Evolutionary conservation across 2,113 vertebrate genomes (phyloP).

Genomic region (Aspiorhynchus laticeps): DNA sequence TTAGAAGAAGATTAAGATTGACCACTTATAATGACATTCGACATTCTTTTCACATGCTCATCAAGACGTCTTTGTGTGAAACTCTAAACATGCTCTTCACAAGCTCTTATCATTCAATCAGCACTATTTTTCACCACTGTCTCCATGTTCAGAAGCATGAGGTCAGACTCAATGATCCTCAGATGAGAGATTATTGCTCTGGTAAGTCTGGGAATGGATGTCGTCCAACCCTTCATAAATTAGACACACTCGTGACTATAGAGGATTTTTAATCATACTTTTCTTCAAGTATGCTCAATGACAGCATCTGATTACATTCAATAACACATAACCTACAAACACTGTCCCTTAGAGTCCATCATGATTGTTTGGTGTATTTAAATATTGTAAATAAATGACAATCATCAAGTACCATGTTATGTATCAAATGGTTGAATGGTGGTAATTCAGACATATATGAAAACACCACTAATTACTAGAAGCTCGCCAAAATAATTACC

Average conservation of each 20-base stretch:
- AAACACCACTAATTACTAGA: constrained; percentile 14
- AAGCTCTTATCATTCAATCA: constrained; percentile 22
- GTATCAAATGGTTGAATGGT: neutral
- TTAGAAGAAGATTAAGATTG: neutral
- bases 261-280: constrained; percentile 18
- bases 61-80: neutral
- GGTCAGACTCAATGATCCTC: constrained; percentile 34
- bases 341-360: neutral
- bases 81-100: constrained; percentile 4
- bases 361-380: neutral
- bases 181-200: constrained; percentile 23
- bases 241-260: constrained; percentile 14
- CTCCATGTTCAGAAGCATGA: constrained; percentile 44
- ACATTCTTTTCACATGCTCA: neutral
- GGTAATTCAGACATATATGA: neutral
- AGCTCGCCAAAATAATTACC: constrained; percentile 11
- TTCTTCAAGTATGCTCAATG: neutral
- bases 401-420: neutral
- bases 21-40: neutral
- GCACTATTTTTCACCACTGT: constrained; percentile 17
- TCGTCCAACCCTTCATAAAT: constrained; percentile 15
- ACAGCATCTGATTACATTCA: neutral
- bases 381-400: neutral
- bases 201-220: constrained; percentile 23
- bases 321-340: neutral